Evolutionary conservation across 2,888 invertebrate genomes (phyloP).

Genomic region (Leptura quadrifasciata): DNA sequence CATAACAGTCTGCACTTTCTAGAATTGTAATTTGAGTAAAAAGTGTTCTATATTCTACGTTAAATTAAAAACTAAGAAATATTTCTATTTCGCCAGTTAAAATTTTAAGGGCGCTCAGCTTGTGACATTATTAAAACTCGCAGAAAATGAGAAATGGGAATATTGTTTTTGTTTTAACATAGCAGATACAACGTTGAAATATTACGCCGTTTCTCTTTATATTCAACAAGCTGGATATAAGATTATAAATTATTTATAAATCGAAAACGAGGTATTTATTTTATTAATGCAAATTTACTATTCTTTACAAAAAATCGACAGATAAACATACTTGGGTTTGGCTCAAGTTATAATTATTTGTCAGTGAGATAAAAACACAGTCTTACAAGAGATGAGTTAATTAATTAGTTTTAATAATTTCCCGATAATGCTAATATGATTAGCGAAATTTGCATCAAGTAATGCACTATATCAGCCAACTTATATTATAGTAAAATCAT

Average conservation of each 20-base stretch:
- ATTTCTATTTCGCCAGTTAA: conserved; percentile 16
- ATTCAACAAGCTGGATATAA: not conserved
- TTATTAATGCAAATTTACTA: too few relatives aligned
- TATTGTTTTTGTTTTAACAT: not conserved
- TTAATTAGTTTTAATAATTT: too few relatives aligned
- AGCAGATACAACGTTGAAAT: not conserved
- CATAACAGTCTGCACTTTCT: conserved; percentile 16
- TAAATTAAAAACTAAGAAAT: not conserved
- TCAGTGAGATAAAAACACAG: too few relatives aligned
- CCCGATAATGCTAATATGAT: too few relatives aligned
- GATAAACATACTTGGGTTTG: too few relatives aligned
- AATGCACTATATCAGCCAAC: too few relatives aligned
- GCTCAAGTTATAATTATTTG: too few relatives aligned
- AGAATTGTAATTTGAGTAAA: conserved; percentile 19
- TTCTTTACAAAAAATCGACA: too few relatives aligned
- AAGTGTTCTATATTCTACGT: conserved; percentile 13
- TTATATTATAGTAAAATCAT: too few relatives aligned
- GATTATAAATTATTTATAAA: not conserved
- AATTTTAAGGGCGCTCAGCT: not conserved
- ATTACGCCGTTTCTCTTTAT: not conserved
- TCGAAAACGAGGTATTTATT: too few relatives aligned
- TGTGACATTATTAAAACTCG: conserved; percentile 7
- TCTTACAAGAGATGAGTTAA: too few relatives aligned
- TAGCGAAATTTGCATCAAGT: too few relatives aligned
- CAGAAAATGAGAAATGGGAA: conserved; percentile 3